Conservation (phyloP, 1,140 invertebrate species). For the Solenopsis invicta region DNA sequence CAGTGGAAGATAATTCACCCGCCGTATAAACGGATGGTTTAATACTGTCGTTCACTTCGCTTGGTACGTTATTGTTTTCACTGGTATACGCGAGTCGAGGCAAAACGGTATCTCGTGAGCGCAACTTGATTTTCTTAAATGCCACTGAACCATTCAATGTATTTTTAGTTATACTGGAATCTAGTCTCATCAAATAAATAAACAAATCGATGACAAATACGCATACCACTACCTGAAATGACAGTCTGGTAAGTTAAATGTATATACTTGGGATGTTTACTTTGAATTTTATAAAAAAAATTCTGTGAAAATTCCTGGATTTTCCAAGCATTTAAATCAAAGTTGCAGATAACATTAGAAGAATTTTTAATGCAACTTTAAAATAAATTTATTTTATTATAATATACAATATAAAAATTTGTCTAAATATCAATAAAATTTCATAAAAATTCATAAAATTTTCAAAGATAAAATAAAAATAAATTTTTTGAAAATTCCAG, state of each 20-base stretch:
- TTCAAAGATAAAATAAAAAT: too few species aligned
- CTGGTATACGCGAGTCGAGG: not conserved
- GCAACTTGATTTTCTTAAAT: slow-evolving; percentile 75
- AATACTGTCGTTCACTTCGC: slow-evolving; percentile 28
- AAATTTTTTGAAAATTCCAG: too few species aligned
- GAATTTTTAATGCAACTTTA: too few species aligned
- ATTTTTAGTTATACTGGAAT: slow-evolving; percentile 66
- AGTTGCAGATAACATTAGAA: too few species aligned
- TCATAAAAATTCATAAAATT: too few species aligned
- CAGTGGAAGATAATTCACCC: slow-evolving; percentile 63
- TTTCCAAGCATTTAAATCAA: too few species aligned
- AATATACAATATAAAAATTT: too few species aligned
- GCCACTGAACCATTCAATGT: slow-evolving; percentile 60
- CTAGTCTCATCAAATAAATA: slow-evolving; percentile 76
- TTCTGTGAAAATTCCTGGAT: too few species aligned
- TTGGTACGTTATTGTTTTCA: slow-evolving; percentile 24
- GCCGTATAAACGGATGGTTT: slow-evolving; percentile 73
- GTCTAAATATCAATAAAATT: too few species aligned
- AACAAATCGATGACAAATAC: slow-evolving; percentile 73
- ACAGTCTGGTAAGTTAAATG: slow-evolving; percentile 7
- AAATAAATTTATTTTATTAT: too few species aligned
- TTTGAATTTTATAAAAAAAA: too few species aligned
- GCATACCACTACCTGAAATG: slow-evolving; percentile 75
- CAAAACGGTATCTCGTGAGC: not conserved
- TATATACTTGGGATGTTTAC: not conserved